Percentiles rank a stretch among this genome's conserved stretches.
Conservation (phyloP, 2,888 invertebrate genomes). For the Teleogryllus oceanicus region DNA sequence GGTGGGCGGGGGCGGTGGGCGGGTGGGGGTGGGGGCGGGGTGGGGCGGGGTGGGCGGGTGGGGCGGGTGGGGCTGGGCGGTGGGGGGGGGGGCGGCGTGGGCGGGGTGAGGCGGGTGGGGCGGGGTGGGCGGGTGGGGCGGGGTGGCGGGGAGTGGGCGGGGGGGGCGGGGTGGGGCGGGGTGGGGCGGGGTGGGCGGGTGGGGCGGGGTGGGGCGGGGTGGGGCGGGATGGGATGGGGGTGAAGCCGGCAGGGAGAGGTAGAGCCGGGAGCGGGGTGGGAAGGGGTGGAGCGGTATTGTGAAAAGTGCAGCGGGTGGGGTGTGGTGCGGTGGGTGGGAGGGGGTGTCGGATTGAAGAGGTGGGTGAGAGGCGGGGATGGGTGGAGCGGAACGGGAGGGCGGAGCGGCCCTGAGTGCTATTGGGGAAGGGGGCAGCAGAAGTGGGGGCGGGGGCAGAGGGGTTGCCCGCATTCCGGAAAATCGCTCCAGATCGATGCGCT, state of each 20-base stretch:
- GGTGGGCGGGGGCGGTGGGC: too few species aligned
- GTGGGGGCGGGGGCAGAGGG: neutral
- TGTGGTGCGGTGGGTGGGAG: neutral
- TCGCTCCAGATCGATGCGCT: slow-evolving; percentile 9
- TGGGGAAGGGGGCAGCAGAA: neutral
- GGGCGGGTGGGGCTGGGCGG: too few species aligned
- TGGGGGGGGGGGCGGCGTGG: too few species aligned
- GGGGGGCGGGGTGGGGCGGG: neutral
- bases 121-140: neutral
- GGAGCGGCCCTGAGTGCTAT: neutral
- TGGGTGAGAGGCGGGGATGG: neutral
- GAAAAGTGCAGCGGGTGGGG: neutral
- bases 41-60: too few species aligned
- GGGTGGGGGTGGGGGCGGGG: too few species aligned
- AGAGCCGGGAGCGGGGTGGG: too few species aligned
- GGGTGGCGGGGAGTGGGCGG: neutral
- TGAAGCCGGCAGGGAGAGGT: too few species aligned
- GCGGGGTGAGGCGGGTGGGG: too few species aligned
- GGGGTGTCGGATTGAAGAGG: neutral
- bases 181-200: too few species aligned
- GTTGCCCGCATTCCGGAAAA: neutral
- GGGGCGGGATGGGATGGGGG: neutral
- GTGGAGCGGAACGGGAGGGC: neutral
- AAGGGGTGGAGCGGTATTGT: neutral
- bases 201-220: neutral